A percentile compares a stretch with the other conserved stretches of the same genome.
phyloP scores from a whole-genome alignment of 1,140 invertebrate species.

The Anastatus disparis region DNA sequence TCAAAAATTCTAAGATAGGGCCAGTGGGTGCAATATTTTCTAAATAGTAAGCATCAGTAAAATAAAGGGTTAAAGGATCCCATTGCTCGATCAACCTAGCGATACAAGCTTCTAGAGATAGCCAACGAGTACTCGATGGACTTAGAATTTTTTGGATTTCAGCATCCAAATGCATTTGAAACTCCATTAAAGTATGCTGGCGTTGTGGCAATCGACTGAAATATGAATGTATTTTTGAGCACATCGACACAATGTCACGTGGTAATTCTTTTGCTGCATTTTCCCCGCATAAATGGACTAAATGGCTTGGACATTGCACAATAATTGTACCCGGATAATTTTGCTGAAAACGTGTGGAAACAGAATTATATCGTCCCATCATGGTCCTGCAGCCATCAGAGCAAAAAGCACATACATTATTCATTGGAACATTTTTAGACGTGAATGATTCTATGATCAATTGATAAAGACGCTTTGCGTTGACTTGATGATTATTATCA shows the following conservation, averaged over 20 bases:
- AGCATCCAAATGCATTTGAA: slow-evolving; percentile 44
- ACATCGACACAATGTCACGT: slow-evolving; percentile 36
- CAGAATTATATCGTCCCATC: slow-evolving; percentile 56
- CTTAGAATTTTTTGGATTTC: slow-evolving; percentile 49
- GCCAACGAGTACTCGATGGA: slow-evolving; percentile 43
- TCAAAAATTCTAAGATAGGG: not conserved
- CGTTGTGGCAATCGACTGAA: slow-evolving; percentile 12
- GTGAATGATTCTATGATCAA: not conserved
- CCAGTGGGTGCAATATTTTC: not conserved
- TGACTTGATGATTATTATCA: not conserved
- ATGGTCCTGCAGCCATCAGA: slow-evolving; percentile 56
- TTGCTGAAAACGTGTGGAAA: slow-evolving; percentile 45
- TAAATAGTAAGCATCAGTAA: not conserved
- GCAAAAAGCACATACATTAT: slow-evolving; percentile 56
- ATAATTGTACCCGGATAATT: slow-evolving; percentile 48
- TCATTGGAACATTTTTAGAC: slow-evolving; percentile 23
- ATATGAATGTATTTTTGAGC: not conserved
- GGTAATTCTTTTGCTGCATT: slow-evolving; percentile 55
- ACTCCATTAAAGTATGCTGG: slow-evolving; percentile 42
- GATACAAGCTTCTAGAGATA: not conserved
- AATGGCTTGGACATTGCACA: slow-evolving; percentile 59
- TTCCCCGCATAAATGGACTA: slow-evolving; percentile 53
- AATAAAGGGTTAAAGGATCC: not conserved
- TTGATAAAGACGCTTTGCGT: not conserved
- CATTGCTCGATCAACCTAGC: not conserved